These are phyloP conservation scores for Habropoda laboriosa DNA, from an alignment of 1,140 invertebrate genomes.

Conservation along the genomic window DNA sequence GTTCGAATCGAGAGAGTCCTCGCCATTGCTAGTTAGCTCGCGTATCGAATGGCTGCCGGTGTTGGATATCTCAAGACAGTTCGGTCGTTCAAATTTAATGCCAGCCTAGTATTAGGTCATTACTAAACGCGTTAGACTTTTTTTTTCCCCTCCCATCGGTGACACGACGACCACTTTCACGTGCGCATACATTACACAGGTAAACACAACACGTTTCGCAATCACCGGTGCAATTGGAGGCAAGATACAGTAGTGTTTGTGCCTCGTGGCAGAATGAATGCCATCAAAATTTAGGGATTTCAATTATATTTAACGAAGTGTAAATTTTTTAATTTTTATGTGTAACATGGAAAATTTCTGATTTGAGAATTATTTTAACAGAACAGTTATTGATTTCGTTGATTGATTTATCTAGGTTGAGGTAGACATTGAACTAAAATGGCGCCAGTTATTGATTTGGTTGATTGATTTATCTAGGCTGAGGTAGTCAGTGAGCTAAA, in stretches of 20 bases:
- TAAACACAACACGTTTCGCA: constrained; percentile 46
- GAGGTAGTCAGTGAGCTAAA: no score
- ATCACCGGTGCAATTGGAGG: constrained; percentile 8
- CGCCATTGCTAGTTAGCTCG: constrained; percentile 5
- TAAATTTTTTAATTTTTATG: no score
- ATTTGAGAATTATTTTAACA: no score
- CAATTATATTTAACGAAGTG: no score
- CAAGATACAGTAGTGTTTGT: background rate
- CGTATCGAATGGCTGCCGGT: constrained; percentile 10
- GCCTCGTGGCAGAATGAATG: background rate
- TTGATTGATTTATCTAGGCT: no score
- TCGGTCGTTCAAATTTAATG: constrained; percentile 47
- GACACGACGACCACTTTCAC: constrained; percentile 47
- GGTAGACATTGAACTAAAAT: no score
- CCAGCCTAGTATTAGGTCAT: constrained; percentile 37
- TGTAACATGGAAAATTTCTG: no score
- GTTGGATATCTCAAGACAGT: constrained; percentile 13
- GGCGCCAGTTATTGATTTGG: no score
- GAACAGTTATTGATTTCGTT: no score
- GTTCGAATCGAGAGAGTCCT: background rate
- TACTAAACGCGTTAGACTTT: constrained; percentile 31
- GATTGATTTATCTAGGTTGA: no score
- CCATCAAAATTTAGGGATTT: no score
- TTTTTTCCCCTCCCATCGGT: background rate
- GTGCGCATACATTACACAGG: constrained; percentile 48